Percentiles rank a stretch among this genome's conserved stretches.
phyloP scores from a whole-genome alignment of 2,113 vertebrate genomes.

The Talpa occidentalis region DNA sequence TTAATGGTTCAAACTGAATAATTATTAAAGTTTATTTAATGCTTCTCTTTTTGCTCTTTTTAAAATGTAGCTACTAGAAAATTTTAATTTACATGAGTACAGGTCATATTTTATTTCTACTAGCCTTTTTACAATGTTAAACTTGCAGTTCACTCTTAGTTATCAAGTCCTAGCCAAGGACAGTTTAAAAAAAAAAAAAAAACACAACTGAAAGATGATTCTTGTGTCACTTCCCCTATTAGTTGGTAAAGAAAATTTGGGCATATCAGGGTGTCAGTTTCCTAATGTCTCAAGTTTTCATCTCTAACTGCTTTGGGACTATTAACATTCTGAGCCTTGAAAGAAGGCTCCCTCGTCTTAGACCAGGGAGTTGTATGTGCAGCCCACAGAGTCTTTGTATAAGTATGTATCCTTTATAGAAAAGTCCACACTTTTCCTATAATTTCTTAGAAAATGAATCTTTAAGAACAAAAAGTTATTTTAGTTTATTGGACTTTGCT shows the following conservation, averaged over 20 bases:
- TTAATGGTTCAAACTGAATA: not conserved
- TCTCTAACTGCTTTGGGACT: not conserved
- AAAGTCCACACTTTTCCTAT: not conserved
- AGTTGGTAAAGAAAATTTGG: not conserved
- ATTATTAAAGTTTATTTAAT: slow-evolving; percentile 35
- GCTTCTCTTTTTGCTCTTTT: not conserved
- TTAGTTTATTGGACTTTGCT: not conserved
- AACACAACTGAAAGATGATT: not conserved
- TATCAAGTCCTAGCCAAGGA: not conserved
- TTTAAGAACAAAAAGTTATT: not conserved
- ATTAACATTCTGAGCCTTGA: not conserved
- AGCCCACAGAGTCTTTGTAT: not conserved
- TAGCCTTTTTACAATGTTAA: not conserved
- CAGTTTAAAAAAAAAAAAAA: not conserved
- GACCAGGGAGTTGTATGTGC: not conserved
- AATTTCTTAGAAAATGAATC: not conserved
- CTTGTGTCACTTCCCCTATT: not conserved
- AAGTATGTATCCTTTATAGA: not conserved
- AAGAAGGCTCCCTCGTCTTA: not conserved
- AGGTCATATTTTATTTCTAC: not conserved
- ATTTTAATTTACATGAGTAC: not conserved
- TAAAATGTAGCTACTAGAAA: slow-evolving; percentile 5
- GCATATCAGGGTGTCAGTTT: not conserved
- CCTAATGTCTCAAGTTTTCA: not conserved
- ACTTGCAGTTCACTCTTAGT: not conserved